Percentiles rank a stretch among this genome's conserved stretches.
Conservation (phyloP, 2,888 invertebrate species). For the Spatulosminthurus flaviceps region DNA sequence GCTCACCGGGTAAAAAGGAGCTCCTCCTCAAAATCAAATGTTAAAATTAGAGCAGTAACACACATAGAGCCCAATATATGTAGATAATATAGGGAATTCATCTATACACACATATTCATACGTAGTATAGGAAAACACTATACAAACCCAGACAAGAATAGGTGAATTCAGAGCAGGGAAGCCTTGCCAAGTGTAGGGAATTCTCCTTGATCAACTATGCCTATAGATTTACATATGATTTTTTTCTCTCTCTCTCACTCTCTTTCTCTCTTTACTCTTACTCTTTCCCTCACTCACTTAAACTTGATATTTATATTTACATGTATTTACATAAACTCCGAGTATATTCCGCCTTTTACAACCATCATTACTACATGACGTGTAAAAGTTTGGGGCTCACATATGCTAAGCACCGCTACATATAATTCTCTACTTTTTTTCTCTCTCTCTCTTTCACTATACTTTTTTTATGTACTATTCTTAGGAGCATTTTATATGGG, state of each 20-base stretch:
- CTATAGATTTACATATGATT: neutral
- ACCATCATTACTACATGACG: conserved; percentile 18
- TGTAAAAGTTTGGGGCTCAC: neutral
- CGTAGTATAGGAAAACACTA: neutral
- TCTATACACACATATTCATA: neutral
- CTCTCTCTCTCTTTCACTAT: too few species aligned
- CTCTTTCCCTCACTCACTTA: conserved; percentile 22
- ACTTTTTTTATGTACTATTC: neutral
- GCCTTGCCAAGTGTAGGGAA: neutral
- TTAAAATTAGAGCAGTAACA: conserved; percentile 46
- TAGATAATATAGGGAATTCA: neutral
- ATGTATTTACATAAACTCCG: conserved; percentile 14
- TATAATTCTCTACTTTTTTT: neutral
- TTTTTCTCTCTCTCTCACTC: conserved; percentile 16
- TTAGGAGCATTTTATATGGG: too few species aligned
- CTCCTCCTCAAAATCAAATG: conserved; percentile 47
- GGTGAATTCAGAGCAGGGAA: conserved; percentile 27
- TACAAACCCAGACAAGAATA: conserved; percentile 28
- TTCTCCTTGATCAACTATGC: neutral
- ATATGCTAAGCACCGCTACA: neutral
- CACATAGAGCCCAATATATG: neutral
- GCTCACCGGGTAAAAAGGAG: conserved; percentile 56
- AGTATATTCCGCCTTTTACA: conserved; percentile 10
- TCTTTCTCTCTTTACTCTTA: too few species aligned
- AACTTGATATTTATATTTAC: conserved; percentile 20